These are phyloP conservation scores for Tangara arthus DNA, from an alignment of 2,797 vertebrate species.

Conservation along the genomic window DNA sequence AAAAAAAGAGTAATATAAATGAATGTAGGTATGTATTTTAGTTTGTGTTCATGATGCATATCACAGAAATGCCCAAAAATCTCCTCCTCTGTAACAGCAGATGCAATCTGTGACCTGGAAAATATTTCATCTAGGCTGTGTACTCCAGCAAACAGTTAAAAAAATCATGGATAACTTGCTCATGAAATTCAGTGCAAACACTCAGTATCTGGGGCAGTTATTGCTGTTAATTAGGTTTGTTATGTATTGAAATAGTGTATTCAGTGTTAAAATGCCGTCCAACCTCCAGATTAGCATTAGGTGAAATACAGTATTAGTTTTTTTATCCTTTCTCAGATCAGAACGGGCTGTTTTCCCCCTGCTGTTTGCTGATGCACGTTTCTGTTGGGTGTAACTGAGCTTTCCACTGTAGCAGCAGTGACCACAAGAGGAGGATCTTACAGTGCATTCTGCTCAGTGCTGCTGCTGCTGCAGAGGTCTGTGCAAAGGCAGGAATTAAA, in stretches of 20 bases:
- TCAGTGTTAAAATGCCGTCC: background rate
- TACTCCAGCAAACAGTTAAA: background rate
- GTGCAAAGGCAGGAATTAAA: background rate
- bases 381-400: background rate
- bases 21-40: background rate
- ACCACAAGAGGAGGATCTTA: background rate
- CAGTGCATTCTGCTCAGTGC: background rate
- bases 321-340: background rate
- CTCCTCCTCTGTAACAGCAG: background rate
- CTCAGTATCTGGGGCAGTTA: background rate
- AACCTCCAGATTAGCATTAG: background rate
- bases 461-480: background rate
- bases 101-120: background rate
- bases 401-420: background rate
- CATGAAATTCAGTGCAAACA: background rate
- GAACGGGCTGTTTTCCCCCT: background rate
- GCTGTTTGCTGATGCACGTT: accelerated
- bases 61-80: background rate
- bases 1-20: background rate
- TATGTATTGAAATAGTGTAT: background rate
- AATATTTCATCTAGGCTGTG: background rate
- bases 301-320: background rate
- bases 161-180: background rate
- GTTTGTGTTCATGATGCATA: background rate
- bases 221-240: background rate